A percentile compares a stretch with the other conserved stretches of the same genome.
Conservation (phyloP, 2,113 vertebrate species). For the Datnioides undecimradiatus region DNA sequence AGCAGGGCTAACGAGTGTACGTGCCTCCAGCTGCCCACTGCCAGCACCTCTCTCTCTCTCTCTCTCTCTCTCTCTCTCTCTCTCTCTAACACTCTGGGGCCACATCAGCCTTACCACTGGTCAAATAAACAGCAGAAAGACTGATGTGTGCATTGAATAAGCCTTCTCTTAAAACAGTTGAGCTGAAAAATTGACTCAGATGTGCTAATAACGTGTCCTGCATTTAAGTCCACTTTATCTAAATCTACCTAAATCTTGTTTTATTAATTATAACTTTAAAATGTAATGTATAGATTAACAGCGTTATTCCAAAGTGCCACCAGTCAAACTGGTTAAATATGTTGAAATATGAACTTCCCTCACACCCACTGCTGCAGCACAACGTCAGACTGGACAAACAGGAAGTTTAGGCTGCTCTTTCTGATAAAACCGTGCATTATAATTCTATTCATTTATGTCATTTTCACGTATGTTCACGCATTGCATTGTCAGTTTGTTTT, state of each 20-base stretch:
- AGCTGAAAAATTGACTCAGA: slow-evolving; percentile 3
- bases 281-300: too few species aligned
- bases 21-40: slow-evolving; percentile 74
- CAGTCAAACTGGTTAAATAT: too few species aligned
- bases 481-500: neutral
- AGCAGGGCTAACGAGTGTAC: slow-evolving; percentile 73
- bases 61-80: slow-evolving; percentile 20
- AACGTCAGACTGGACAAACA: too few species aligned
- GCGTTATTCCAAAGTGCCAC: too few species aligned
- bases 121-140: slow-evolving; percentile 38
- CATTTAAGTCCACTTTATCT: too few species aligned
- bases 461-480: neutral
- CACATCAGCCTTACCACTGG: slow-evolving; percentile 44
- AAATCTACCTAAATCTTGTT: too few species aligned
- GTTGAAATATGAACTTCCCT: too few species aligned
- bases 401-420: too few species aligned
- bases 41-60: slow-evolving; percentile 18
- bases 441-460: neutral
- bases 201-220: too few species aligned
- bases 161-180: neutral
- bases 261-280: too few species aligned
- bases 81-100: slow-evolving; percentile 3
- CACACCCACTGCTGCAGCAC: too few species aligned
- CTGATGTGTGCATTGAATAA: slow-evolving; percentile 39
- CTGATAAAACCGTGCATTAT: neutral